These are phyloP conservation scores for Drosophila sturtevanti DNA, from an alignment of 1,140 invertebrate genomes.

Conservation along the genomic window DNA sequence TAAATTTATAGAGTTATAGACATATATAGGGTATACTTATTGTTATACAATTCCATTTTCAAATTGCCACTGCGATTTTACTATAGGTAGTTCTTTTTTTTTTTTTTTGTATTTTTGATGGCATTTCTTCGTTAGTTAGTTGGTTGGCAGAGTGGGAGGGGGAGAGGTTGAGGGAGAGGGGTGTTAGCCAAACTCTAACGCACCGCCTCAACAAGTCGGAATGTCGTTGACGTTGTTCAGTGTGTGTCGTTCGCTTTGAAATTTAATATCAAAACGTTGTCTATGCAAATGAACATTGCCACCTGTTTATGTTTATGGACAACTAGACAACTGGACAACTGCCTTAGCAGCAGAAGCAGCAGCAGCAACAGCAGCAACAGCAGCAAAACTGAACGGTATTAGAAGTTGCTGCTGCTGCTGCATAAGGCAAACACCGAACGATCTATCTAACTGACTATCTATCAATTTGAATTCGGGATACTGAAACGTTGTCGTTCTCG, in stretches of 20 bases:
- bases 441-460: slow-evolving; percentile 63
- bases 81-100: too few species aligned
- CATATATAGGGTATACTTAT: too few species aligned
- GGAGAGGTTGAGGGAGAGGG: too few species aligned
- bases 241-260: slow-evolving; percentile 70
- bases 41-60: slow-evolving; percentile 41
- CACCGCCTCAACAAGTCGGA: slow-evolving; percentile 31
- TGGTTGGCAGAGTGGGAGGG: too few species aligned
- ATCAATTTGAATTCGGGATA: slow-evolving; percentile 5
- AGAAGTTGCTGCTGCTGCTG: slow-evolving; percentile 43
- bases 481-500: slow-evolving; percentile 10
- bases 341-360: slow-evolving; percentile 38
- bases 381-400: slow-evolving; percentile 16
- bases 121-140: slow-evolving; percentile 6
- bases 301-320: slow-evolving; percentile 79
- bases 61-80: slow-evolving; percentile 61
- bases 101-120: too few species aligned
- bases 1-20: too few species aligned
- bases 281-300: slow-evolving; percentile 82
- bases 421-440: slow-evolving; percentile 54
- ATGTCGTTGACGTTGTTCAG: slow-evolving; percentile 56
- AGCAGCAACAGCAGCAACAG: not conserved
- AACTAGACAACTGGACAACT: slow-evolving; percentile 16
- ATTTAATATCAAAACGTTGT: slow-evolving; percentile 82
- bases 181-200: slow-evolving; percentile 10